phyloP scores from a whole-genome alignment of 2,888 invertebrate genomes.

The Sesia apiformis region DNA sequence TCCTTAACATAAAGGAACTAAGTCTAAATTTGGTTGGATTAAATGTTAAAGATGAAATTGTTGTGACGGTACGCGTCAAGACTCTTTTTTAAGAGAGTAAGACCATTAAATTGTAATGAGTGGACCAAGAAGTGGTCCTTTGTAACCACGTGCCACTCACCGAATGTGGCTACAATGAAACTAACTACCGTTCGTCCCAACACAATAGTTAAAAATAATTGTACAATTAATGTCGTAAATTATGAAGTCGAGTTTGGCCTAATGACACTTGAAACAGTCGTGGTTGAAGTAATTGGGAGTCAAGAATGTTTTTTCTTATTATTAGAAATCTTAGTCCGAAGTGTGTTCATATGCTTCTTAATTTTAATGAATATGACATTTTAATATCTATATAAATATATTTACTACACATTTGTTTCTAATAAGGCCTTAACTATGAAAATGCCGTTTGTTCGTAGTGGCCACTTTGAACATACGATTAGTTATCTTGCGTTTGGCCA shows the following conservation, averaged over 20 bases:
- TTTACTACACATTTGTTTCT: neutral
- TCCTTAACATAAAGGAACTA: constrained; percentile 12
- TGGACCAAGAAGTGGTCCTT: constrained; percentile 61
- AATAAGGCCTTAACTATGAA: no score
- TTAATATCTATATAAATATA: neutral
- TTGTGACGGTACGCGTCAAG: constrained; percentile 45
- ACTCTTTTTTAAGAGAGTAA: constrained; percentile 51
- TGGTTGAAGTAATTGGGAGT: constrained; percentile 47
- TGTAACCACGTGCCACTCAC: constrained; percentile 66
- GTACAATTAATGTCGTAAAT: constrained; percentile 61
- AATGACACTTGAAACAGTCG: constrained; percentile 58
- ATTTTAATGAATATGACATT: neutral
- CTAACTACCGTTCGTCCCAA: constrained; percentile 63
- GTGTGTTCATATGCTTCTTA: neutral
- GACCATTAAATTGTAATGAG: constrained; percentile 72
- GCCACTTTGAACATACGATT: no score
- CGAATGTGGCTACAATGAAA: constrained; percentile 44
- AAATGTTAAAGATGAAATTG: constrained; percentile 11
- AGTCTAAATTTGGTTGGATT: constrained; percentile 13
- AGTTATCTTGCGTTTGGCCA: no score
- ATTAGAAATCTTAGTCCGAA: constrained; percentile 24
- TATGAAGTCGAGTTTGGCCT: constrained; percentile 17
- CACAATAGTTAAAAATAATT: constrained; percentile 67
- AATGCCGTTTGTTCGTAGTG: no score
- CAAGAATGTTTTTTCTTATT: constrained; percentile 34